Evolutionary conservation across 2,113 vertebrate species (phyloP), one percentile per base, ranked within the genome.

Genomic region (Piprites chloris): DNA sequence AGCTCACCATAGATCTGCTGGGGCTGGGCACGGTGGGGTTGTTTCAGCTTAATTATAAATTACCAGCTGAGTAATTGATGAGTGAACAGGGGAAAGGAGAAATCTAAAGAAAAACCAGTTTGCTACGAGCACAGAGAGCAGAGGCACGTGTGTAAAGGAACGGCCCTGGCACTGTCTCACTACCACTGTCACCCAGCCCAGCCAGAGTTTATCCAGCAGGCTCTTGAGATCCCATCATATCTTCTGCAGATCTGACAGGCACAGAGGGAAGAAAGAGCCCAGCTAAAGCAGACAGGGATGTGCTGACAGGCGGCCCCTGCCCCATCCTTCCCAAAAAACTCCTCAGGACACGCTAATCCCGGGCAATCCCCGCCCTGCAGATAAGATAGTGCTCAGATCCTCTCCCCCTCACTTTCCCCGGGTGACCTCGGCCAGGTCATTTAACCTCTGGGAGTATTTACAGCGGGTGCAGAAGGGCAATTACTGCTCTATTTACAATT

Each of bases 91-190:
- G 61, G 42, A 37, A 80, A 52, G 89, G 37, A 73, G 86, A 46
- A 82, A 62, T 5, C 8, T 2, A 17, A 71, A 66, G 27, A n/a
- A 66, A 75, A 23, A 24, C 23, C 32, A 14, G 11, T 55, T 93
- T 53, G 4, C 5, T 37, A 3, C 28, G 8, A 44, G 49, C 16
- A 15, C 33, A 37, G 56, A 47, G 32, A 71, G 28, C 5, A 17
- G 14, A 33, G 33, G 42, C 4, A 2, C 14, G 0, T 4, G 24
- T 50, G 1, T 32, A 28, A 16, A 27, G 50, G 42, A 0, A 2
- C 33, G 15, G 2, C 20, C 19, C 56, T 1, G 2, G 44, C 11
- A 1, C 62, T 42, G 3, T 20, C 68, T 41, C 15, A 3, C 4
- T 6, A 24, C 17, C 1, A 2, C 62, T 63, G 35, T 28, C 49